Evolutionary conservation across 2,797 vertebrate species (phyloP), one percentile per base, ranked within the genome.

Genomic region (Crax fasciolata): DNA sequence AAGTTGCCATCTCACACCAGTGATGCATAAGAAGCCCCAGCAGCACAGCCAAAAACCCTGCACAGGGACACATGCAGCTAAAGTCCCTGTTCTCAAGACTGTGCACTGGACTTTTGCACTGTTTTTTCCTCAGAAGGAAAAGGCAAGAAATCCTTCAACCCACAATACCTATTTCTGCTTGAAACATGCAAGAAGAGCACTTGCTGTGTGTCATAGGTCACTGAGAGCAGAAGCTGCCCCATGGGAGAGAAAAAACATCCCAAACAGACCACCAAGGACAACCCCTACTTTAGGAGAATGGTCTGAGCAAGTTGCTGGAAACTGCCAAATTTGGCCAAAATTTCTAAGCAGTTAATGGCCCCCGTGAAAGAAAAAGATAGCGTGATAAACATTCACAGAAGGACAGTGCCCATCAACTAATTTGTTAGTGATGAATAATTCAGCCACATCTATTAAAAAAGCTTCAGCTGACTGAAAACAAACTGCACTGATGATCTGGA

Each of bases 361-460:
- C n/a, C 39, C n/a, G 30, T 43, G 59, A 18, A 46, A n/a, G 41
- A 52, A 39, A 20, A 25, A 32, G 24, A 13, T 5, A 13, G 28
- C 30, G 4, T 10, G 17, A 58, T 48, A 44, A 82, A 30, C 49
- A 68, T 49, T 78, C 49, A 61, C 59, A 67, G 46, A 46, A 77
- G 12, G 6, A 41, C 38, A 57, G 77, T 44, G 38, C 30, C 55
- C 77, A 62, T 62, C 59, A 58, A 32, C 61, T 78, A 58, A 87
- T 58, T 73, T 68, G 61, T 68, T 49, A 66, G n/a, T 21, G 13
- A 52, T 77, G 82, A 86, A 89, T 82, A 86, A 87, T 83, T 78
- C 91, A 90, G 43, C 49, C 65, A 68, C 1, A 0, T 48, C 87
- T 85, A 81, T 81, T 85, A 59, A 55, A 85, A 76, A 76, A 59